Percentiles rank a stretch among this genome's conserved stretches.
Evolutionary conservation across 2,797 vertebrate species (phyloP).

Genomic region (Liasis olivaceus): DNA sequence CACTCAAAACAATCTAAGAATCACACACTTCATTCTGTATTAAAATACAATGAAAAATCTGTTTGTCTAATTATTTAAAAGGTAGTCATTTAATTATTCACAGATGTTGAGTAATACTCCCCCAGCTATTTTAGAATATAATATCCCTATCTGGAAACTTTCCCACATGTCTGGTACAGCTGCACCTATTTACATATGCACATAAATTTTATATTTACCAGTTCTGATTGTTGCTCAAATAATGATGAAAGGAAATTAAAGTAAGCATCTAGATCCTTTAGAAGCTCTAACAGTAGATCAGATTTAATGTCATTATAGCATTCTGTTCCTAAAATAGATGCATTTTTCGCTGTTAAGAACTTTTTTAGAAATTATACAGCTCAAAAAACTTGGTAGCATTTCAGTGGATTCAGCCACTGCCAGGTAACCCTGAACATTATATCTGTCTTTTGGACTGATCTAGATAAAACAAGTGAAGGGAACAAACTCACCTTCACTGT

Average conservation of each 20-base stretch:
- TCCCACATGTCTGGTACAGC: constrained; percentile 67
- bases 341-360: background rate
- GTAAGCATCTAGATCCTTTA: constrained; percentile 57
- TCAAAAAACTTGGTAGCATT: background rate
- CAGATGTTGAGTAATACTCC: constrained; percentile 67
- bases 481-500: background rate
- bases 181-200: constrained; percentile 69
- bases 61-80: constrained; percentile 59
- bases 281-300: constrained; percentile 59
- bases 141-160: constrained; percentile 69
- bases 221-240: constrained; percentile 64
- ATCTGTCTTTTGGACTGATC: background rate
- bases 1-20: background rate
- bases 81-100: constrained; percentile 65
- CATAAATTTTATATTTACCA: constrained; percentile 68
- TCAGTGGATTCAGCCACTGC: background rate
- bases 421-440: background rate
- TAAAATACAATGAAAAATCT: constrained; percentile 56
- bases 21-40: constrained; percentile 43
- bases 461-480: background rate
- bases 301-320: constrained; percentile 61
- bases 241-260: constrained; percentile 61
- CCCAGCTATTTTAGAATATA: constrained; percentile 66
- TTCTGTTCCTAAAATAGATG: constrained; percentile 41
- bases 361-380: background rate